Base-by-base conservation (phyloP, 2,888 invertebrate species). In the Drosophila parthenogenetica region DNA sequence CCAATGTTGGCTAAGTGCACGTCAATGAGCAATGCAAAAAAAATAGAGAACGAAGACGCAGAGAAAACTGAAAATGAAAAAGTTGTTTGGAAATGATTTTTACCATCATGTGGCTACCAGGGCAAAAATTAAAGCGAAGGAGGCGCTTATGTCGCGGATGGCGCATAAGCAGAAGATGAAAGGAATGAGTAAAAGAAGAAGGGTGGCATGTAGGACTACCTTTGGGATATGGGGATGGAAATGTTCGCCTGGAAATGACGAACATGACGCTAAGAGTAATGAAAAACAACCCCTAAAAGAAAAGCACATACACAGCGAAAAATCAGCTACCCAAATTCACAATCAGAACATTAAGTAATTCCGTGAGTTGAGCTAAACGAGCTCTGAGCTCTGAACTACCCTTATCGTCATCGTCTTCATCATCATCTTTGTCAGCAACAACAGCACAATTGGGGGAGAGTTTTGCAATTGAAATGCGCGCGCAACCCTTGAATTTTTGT, bases 21-120 rank as follows among this genome's bases (percentile, higher is more conserved):
- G 73, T 62, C 60, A 54, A 67, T 65, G 67, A 84, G 76, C 69
- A 77, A 73, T 86, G 82, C 82, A 85, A 77, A 72, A 79, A 73
- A 3, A 35, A 35, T 2, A 35, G 4, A 2, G 17, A 25, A 22
- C n/a, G 3, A 22, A 19, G 5, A 4, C 16, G 22, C n/a, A n/a
- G 22, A 45, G 51, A 45, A 55, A 50, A n/a, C 54, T 40, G 43
- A 51, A 50, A 49, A 59, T 61, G 69, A 51, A 60, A 48, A 73
- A 69, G 72, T 79, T 67, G 80, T 59, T 77, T 80, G 82, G 77
- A 83, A 83, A 74, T 74, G 88, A 86, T 88, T 86, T 88, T 86
- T 88, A 88, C 82, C 79, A 85, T 83, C 86, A 83, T 72, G 58
- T n/a, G 37, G 53, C 48, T 51, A 32, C 13, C 32, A 37, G 19